phyloP scores from a whole-genome alignment of 2,113 vertebrate genomes.

The Meleagris gallopavo region DNA sequence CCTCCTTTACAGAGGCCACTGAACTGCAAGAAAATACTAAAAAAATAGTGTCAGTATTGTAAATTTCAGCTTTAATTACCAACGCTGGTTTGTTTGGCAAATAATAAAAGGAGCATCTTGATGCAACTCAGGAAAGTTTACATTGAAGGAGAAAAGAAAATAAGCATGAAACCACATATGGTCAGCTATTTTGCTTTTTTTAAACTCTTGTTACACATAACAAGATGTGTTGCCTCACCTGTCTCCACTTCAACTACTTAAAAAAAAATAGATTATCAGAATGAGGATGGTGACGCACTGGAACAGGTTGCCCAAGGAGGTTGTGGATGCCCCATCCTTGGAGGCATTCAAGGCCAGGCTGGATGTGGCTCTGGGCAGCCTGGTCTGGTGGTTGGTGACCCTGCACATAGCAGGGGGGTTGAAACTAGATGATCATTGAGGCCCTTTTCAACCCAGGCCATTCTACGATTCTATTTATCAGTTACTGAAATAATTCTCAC shows the following conservation, averaged over 20 bases:
- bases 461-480: not conserved
- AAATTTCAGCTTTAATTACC: not conserved
- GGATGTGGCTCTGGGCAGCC: too few relatives aligned
- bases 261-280: not conserved
- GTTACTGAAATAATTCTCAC: not conserved
- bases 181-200: not conserved
- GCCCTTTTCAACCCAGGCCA: too few relatives aligned
- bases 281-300: not conserved
- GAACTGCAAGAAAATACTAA: not conserved
- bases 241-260: not conserved
- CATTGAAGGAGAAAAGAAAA: too few relatives aligned
- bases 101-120: not conserved
- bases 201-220: not conserved
- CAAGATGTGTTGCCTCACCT: not conserved
- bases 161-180: not conserved
- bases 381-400: too few relatives aligned
- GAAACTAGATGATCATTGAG: too few relatives aligned
- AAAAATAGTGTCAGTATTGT: not conserved
- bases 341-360: too few relatives aligned
- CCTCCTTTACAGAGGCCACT: not conserved
- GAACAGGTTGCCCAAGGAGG: too few relatives aligned
- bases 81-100: not conserved
- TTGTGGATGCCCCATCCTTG: too few relatives aligned
- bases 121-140: not conserved
- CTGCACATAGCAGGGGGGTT: too few relatives aligned